Percentiles rank a stretch among this genome's conserved stretches.
These are phyloP conservation scores for Notodonta ziczac DNA, from an alignment of 2,888 invertebrate genomes.

Conservation along the genomic window DNA sequence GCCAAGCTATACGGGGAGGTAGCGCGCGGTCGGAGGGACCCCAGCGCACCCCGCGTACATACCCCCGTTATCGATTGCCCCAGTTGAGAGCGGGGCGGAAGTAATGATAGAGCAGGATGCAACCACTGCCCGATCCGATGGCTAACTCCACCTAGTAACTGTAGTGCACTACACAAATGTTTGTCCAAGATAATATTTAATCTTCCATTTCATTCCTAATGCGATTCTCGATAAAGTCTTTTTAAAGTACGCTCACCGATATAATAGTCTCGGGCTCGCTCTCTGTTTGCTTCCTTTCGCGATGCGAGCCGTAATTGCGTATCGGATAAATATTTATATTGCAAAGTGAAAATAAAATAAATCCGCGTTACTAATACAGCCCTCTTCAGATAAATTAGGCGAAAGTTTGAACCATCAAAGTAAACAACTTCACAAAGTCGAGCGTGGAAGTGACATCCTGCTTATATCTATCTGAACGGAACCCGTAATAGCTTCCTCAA, in stretches of 20 bases:
- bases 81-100: slow-evolving; percentile 86
- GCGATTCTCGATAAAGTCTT: slow-evolving; percentile 46
- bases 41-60: slow-evolving; percentile 45
- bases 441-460: slow-evolving; percentile 82
- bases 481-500: slow-evolving; percentile 83
- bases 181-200: slow-evolving; percentile 75
- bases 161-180: slow-evolving; percentile 79
- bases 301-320: slow-evolving; percentile 3
- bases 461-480: slow-evolving; percentile 82
- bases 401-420: slow-evolving; percentile 77
- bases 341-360: slow-evolving; percentile 20
- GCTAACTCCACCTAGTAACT: slow-evolving; percentile 72
- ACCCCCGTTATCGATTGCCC: slow-evolving; percentile 86
- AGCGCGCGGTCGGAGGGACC: slow-evolving; percentile 51
- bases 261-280: slow-evolving; percentile 42
- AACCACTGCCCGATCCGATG: slow-evolving; percentile 79
- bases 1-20: slow-evolving; percentile 56
- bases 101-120: slow-evolving; percentile 83
- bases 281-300: slow-evolving; percentile 9
- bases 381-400: slow-evolving; percentile 63
- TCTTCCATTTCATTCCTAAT: slow-evolving; percentile 65
- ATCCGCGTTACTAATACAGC: slow-evolving; percentile 41
- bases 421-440: slow-evolving; percentile 80
- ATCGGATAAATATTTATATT: slow-evolving; percentile 6
- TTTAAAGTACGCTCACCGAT: slow-evolving; percentile 27